A percentile compares a stretch with the other conserved stretches of the same genome.
phyloP scores from a whole-genome alignment of 2,797 vertebrate species.

The Amblyopsis hoosieri region DNA sequence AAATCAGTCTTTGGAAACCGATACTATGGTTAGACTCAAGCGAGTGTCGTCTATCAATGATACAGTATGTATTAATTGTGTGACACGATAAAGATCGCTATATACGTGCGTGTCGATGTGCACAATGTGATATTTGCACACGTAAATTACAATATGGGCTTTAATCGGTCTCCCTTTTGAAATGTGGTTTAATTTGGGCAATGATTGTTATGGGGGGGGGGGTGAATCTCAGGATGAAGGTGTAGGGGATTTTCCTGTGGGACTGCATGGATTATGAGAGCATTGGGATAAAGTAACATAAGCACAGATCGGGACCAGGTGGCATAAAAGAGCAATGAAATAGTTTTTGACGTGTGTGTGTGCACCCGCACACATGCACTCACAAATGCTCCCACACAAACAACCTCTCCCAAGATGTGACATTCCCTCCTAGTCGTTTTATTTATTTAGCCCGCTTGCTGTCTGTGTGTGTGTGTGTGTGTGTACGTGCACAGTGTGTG shows the following conservation, averaged over 20 bases:
- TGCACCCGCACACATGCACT: background rate
- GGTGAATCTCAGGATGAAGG: rapidly evolving
- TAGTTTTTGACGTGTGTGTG: constrained; percentile 6
- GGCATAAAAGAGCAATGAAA: background rate
- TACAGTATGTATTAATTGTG: too few relatives aligned
- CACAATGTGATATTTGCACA: too few relatives aligned
- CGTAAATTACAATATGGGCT: too few relatives aligned
- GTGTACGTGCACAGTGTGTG: background rate
- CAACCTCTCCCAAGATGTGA: background rate
- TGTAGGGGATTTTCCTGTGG: background rate
- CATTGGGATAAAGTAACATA: background rate
- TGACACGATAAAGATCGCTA: too few relatives aligned
- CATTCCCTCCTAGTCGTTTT: background rate
- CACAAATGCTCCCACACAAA: background rate
- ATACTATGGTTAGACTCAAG: too few relatives aligned
- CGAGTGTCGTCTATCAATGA: too few relatives aligned
- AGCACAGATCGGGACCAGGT: constrained; percentile 26
- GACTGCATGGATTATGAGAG: constrained; percentile 14
- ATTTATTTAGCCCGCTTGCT: background rate
- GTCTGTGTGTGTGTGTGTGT: background rate
- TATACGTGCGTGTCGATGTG: too few relatives aligned
- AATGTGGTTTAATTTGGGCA: too few relatives aligned
- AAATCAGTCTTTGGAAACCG: too few relatives aligned
- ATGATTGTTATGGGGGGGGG: too few relatives aligned
- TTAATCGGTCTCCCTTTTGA: too few relatives aligned